Base-by-base conservation (phyloP, 1,140 invertebrate species). In the Leptopilina boulardi region DNA sequence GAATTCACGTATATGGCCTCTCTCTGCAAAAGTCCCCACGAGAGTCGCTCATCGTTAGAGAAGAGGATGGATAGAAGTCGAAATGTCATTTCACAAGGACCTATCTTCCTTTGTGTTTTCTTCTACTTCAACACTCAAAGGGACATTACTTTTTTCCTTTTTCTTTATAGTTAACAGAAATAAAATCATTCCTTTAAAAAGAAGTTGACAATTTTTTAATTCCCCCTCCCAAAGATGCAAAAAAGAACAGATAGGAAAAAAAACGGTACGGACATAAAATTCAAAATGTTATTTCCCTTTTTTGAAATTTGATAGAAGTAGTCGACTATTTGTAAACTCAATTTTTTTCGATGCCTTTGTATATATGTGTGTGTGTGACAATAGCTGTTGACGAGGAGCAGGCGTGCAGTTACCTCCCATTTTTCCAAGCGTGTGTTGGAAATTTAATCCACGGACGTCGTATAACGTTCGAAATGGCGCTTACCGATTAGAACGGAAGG, bases 1-100 rank as follows among this genome's bases (percentile, higher is more conserved):
- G 75, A 80, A 78, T 80, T 82, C 81, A 80, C 75, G 77, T 80
- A n/a, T n/a, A 75, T 59, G 75, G 72, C 70, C 77, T 76, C 76
- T 38, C 34, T 38, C 34, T 73, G 23, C 76, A 71, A 71, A 78
- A 42, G 75, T 74, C 59, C 76, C 38, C 73, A 42, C 51, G 75
- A 70, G 77, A 76, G 70, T 34, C 54, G 38, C 38, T 23, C 30
- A n/a, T 71, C 30, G 41, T 73, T 41, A 71, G 26, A 73, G 71
- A 19, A 18, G 30, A 38, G 3, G 18, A 11, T 44, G 15, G 10
- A 44, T 15, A 44, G 42, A 41, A 41, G 70, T n/a, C 21, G 70
- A 71, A 18, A 19, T 41, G 23, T 41, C 66, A 56, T 83, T 80
- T 75, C 75, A 15, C 3, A 30, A 15, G 75, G 66, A 54, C 38